These are phyloP conservation scores for Rhinoderma darwinii DNA, from an alignment of 2,113 vertebrate species.

Conservation along the genomic window DNA sequence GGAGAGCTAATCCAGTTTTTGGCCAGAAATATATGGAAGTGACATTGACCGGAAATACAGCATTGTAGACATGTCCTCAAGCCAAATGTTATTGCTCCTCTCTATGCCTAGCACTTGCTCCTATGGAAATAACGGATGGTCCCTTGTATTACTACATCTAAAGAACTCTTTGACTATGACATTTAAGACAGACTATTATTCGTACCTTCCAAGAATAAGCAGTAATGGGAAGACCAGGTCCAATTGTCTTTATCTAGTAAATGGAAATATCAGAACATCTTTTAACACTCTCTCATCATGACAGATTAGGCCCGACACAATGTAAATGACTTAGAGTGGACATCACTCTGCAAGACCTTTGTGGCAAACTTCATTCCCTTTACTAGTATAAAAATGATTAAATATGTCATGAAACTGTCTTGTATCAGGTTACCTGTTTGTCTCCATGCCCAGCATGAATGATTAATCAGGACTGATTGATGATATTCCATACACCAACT, in stretches of 20 bases:
- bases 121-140: background rate
- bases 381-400: conserved; percentile 42
- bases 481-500: background rate
- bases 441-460: conserved; percentile 6
- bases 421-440: conserved; percentile 13
- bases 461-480: background rate
- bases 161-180: background rate
- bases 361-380: conserved; percentile 8
- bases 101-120: background rate
- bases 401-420: conserved; percentile 21
- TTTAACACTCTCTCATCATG: conserved; percentile 16
- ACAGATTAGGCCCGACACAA: conserved; percentile 30
- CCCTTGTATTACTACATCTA: background rate
- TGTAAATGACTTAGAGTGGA: conserved; percentile 3
- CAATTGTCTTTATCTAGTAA: background rate
- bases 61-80: too few relatives aligned
- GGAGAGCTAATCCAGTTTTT: too few relatives aligned
- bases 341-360: background rate
- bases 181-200: background rate
- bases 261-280: background rate
- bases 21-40: too few relatives aligned
- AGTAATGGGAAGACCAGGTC: background rate
- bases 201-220: background rate
- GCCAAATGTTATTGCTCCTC: too few relatives aligned
- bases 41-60: too few relatives aligned